Conservation (phyloP, 2,888 invertebrate genomes). For the Gymnosoma rotundatum region DNA sequence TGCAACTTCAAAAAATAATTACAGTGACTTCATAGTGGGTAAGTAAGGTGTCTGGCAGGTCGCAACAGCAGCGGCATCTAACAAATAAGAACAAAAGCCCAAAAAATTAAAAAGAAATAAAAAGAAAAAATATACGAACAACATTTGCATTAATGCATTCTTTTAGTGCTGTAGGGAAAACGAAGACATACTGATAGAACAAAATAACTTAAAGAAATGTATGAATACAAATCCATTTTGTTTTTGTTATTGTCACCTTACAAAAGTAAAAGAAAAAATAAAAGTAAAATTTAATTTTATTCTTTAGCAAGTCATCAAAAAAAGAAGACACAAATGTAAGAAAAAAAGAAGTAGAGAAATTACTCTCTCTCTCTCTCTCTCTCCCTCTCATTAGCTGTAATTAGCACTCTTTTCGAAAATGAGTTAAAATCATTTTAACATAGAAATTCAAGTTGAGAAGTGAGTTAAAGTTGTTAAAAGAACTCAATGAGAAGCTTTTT, state of each 20-base stretch:
- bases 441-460: neutral
- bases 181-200: neutral
- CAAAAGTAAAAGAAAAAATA: conserved; percentile 33
- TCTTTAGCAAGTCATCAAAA: neutral
- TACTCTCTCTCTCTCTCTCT: neutral
- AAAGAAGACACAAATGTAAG: neutral
- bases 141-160: too few relatives aligned
- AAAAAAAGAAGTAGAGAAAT: conserved; percentile 8
- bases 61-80: too few relatives aligned
- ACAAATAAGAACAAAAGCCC: too few relatives aligned
- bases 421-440: conserved; percentile 4
- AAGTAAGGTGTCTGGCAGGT: too few relatives aligned
- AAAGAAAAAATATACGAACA: too few relatives aligned
- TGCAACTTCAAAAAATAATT: too few relatives aligned
- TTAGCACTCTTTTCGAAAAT: neutral
- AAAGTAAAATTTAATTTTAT: conserved; percentile 32
- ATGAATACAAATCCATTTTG: neutral
- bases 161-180: too few relatives aligned
- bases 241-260: conserved; percentile 32
- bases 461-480: neutral
- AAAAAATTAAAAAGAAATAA: too few relatives aligned
- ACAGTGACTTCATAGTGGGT: too few relatives aligned
- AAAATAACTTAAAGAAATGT: neutral
- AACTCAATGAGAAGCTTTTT: conserved; percentile 28
- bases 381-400: neutral